Evolutionary conservation across 2,888 invertebrate species (phyloP), one percentile per base, ranked within the genome.

Genomic region (Leptinotarsa rubiginosa): DNA sequence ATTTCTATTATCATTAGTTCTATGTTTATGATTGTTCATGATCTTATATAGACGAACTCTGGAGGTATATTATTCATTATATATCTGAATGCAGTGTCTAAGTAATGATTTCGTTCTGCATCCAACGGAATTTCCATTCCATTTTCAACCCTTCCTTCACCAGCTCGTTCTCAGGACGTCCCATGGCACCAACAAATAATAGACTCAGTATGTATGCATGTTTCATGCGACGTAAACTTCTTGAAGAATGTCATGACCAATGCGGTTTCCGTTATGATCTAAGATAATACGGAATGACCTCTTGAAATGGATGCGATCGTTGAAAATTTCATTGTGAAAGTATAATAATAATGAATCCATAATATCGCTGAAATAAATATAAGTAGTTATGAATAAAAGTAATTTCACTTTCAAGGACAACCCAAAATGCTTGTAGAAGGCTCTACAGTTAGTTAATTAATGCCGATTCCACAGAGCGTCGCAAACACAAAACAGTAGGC

Each of bases 151-250:
- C 50, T 49, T 47, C 18, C 47, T 47, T 66, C 66, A 66, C 66
- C 66, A 49, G 65, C 20, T 20, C 47, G 65, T 10, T 65, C 65
- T 49, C 49, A 50, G 50, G 47, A 49, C 66, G 50, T 50, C 49
- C 50, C 25, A 47, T 4, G 20, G 41, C 25, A 18, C 16, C 64
- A 65, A 65, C 71, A 65, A 31, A 31, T 31, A 65, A 65, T 65
- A 71, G 71, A 47, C 70, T 65, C 41, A 54, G 65, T 20, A 47
- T 70, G 65, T 65, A 71, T 65, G 70, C 65, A 18, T 49, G 65
- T 54, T 64, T 65, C 70, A 18, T 71, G 52, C 54, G 65, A 4
- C n/a, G 5, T 50, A n/a, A n/a, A 50, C n/a, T 50, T 7, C n/a
- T 16, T 4, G 50, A 50, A 50, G n/a, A 50, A 50, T n/a, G 50